A percentile compares a stretch with the other conserved stretches of the same genome.
Conservation (phyloP, 2,797 vertebrate genomes). For the Pantherophis alleghaniensis region DNA sequence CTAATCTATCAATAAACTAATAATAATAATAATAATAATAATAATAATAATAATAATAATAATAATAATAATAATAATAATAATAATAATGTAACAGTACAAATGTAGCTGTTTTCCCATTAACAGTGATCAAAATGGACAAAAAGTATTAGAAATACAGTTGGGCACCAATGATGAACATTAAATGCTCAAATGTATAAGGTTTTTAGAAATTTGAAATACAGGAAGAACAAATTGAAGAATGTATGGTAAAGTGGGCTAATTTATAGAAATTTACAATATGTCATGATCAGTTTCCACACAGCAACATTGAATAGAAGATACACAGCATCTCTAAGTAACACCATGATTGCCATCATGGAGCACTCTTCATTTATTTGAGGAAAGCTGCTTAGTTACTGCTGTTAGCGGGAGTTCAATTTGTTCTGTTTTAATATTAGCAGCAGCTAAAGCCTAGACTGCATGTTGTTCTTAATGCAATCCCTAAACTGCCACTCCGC, state of each 20-base stretch:
- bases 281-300: background rate
- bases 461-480: background rate
- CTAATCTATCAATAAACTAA: background rate
- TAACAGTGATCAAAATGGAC: background rate
- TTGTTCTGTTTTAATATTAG: background rate
- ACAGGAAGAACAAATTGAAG: background rate
- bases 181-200: background rate
- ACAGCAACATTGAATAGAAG: background rate
- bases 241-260: background rate
- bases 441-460: background rate
- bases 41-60: background rate
- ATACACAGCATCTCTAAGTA: background rate
- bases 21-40: too few relatives aligned
- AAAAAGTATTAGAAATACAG: background rate
- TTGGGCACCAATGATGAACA: background rate
- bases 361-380: background rate
- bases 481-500: background rate
- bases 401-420: background rate
- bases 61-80: background rate
- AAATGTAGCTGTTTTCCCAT: background rate
- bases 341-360: background rate
- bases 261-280: background rate
- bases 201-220: background rate
- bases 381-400: constrained; percentile 2
- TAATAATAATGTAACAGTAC: background rate